phyloP scores from a whole-genome alignment of 2,113 vertebrate genomes.

The Oncorhynchus keta region DNA sequence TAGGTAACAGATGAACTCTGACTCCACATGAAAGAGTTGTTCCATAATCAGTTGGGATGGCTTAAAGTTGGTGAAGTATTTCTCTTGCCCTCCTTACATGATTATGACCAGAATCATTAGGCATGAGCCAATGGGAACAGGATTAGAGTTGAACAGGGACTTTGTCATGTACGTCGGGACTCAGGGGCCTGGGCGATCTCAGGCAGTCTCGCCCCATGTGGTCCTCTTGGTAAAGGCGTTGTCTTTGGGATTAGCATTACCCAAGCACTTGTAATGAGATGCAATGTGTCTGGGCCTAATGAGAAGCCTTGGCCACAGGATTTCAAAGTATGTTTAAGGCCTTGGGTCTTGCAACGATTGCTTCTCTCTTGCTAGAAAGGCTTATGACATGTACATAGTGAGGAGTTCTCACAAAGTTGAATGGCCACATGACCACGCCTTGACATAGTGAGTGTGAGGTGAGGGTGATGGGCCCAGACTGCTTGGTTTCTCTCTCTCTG shows the following conservation, averaged over 20 bases:
- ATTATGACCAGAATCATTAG: conserved; percentile 46
- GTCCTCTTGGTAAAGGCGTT: conserved; percentile 58
- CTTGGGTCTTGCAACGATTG: background rate
- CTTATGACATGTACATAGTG: background rate
- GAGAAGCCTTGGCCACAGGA: conserved; percentile 34
- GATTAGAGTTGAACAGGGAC: conserved; percentile 41
- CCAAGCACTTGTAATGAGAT: conserved; percentile 56
- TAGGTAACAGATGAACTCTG: conserved; percentile 60
- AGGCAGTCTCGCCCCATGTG: conserved; percentile 30
- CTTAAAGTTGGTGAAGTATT: conserved; percentile 55
- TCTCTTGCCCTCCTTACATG: conserved; percentile 36
- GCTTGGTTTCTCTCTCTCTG: background rate
- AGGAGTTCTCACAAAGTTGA: background rate
- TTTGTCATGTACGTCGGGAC: conserved; percentile 28
- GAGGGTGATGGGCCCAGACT: background rate
- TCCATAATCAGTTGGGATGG: conserved; percentile 53
- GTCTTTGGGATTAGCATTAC: conserved; percentile 63
- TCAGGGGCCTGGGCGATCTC: conserved; percentile 27
- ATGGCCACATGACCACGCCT: background rate
- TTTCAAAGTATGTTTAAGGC: conserved; percentile 24
- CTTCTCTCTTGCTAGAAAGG: background rate
- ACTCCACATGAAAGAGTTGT: conserved; percentile 54
- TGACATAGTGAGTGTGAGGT: background rate
- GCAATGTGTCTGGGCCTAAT: conserved; percentile 60
- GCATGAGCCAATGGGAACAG: conserved; percentile 31